A percentile compares a stretch with the other conserved stretches of the same genome.
Conservation (phyloP, 1,140 invertebrate species). For the Chlorops oryzae region DNA sequence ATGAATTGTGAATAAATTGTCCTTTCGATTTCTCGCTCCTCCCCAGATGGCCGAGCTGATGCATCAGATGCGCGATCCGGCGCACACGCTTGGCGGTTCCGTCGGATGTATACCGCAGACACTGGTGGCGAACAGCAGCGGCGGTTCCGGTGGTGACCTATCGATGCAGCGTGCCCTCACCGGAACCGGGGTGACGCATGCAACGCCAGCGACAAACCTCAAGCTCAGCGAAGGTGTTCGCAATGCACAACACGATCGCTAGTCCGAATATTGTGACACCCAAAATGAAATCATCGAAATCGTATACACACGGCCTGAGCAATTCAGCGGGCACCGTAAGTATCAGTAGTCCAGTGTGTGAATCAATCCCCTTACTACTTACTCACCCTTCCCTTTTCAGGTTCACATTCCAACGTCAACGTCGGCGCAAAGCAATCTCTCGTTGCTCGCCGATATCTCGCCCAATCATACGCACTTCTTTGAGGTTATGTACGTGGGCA, state of each 20-base stretch:
- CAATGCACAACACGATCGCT: slow-evolving; percentile 40
- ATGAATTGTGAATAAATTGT: no score
- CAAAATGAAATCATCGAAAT: slow-evolving; percentile 46
- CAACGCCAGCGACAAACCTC: slow-evolving; percentile 42
- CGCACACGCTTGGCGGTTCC: slow-evolving; percentile 43
- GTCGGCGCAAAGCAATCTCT: slow-evolving; percentile 47
- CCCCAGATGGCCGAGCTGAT: slow-evolving; percentile 46
- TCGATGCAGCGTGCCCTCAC: slow-evolving; percentile 22
- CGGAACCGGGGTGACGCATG: slow-evolving; percentile 27
- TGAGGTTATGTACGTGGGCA: slow-evolving; percentile 81
- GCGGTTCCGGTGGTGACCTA: slow-evolving; percentile 13
- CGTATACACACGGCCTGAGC: slow-evolving; percentile 44
- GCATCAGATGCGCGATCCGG: slow-evolving; percentile 47
- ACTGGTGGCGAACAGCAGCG: slow-evolving; percentile 26
- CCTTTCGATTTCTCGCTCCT: neutral
- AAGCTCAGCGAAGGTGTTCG: slow-evolving; percentile 42
- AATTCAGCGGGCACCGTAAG: slow-evolving; percentile 42
- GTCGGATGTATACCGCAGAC: slow-evolving; percentile 46
- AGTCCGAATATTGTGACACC: slow-evolving; percentile 40
- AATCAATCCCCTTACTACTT: neutral
- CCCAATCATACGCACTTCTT: slow-evolving; percentile 80
- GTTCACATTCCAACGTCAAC: slow-evolving; percentile 42
- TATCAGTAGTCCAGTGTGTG: neutral
- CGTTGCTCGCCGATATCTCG: slow-evolving; percentile 69
- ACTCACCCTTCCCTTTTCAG: slow-evolving; percentile 2